Percentiles rank a stretch among this genome's conserved stretches.
Evolutionary conservation across 2,888 invertebrate species (phyloP).

Genomic region (Lysandra bellargus): DNA sequence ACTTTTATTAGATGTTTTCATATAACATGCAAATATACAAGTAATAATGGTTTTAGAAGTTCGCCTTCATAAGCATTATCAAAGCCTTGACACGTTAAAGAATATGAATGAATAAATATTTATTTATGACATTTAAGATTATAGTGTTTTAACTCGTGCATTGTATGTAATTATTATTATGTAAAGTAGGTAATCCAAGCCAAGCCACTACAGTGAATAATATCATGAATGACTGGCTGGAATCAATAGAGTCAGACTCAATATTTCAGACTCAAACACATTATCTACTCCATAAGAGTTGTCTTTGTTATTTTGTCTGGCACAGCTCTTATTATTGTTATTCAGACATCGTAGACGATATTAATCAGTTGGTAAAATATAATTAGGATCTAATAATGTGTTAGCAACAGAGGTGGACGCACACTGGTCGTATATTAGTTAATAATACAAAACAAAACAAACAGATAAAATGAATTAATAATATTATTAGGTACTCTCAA

Average conservation of each 20-base stretch:
- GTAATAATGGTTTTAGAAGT: neutral
- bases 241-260: too few relatives aligned
- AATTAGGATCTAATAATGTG: neutral
- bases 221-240: too few relatives aligned
- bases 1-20: neutral
- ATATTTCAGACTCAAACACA: too few relatives aligned
- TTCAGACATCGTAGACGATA: neutral
- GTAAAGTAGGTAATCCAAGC: too few relatives aligned
- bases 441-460: neutral
- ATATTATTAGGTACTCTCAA: too few relatives aligned
- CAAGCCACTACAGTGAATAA: too few relatives aligned
- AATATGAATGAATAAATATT: neutral
- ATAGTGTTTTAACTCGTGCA: neutral
- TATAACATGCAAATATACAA: neutral
- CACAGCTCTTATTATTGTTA: neutral
- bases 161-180: neutral
- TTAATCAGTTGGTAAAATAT: conserved; percentile 15
- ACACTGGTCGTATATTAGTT: neutral
- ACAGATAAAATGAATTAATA: too few relatives aligned
- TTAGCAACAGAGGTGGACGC: neutral
- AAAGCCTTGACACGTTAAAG: conserved; percentile 4
- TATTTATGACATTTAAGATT: neutral
- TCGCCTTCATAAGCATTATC: neutral
- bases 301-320: conserved; percentile 3
- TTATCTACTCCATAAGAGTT: neutral